Conservation (phyloP, 2,888 invertebrate genomes). For the Smittia aterrima region DNA sequence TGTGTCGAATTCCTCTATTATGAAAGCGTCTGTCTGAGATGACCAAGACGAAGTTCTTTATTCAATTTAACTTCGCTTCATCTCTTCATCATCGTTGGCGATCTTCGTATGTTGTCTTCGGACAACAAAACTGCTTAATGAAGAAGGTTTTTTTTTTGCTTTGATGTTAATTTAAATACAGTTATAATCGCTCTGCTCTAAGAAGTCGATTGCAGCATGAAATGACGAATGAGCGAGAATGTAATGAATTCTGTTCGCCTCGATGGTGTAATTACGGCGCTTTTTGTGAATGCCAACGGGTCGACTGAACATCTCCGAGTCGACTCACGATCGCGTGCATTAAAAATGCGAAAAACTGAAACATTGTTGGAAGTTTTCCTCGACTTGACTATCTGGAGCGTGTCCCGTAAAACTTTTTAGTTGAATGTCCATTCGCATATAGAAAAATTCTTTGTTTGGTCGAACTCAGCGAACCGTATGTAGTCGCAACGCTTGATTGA, state of each 20-base stretch:
- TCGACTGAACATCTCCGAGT: neutral
- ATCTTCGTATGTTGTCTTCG: neutral
- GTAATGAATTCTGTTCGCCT: neutral
- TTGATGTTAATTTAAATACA: conserved; percentile 40
- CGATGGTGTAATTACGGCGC: neutral
- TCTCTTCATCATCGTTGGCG: neutral
- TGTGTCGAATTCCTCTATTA: neutral
- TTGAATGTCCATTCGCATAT: neutral
- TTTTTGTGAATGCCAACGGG: neutral
- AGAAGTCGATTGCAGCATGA: conserved; percentile 13
- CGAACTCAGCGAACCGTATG: conserved; percentile 11
- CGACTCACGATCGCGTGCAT: neutral
- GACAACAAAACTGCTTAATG: conserved; percentile 28
- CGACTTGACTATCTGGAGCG: neutral
- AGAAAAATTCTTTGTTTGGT: neutral
- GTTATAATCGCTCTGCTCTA: conserved; percentile 35
- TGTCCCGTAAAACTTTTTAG: neutral
- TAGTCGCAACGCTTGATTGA: conserved; percentile 6
- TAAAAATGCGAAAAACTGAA: neutral
- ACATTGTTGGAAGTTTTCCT: neutral
- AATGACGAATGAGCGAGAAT: conserved; percentile 7
- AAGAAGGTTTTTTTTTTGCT: conserved; percentile 37
- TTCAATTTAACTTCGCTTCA: conserved; percentile 2
- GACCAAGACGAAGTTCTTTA: neutral
- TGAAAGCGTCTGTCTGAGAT: neutral